Percentiles rank a stretch among this genome's conserved stretches.
phyloP scores from a whole-genome alignment of 2,888 invertebrate species.

The Caenorhabditis drosophilae region DNA sequence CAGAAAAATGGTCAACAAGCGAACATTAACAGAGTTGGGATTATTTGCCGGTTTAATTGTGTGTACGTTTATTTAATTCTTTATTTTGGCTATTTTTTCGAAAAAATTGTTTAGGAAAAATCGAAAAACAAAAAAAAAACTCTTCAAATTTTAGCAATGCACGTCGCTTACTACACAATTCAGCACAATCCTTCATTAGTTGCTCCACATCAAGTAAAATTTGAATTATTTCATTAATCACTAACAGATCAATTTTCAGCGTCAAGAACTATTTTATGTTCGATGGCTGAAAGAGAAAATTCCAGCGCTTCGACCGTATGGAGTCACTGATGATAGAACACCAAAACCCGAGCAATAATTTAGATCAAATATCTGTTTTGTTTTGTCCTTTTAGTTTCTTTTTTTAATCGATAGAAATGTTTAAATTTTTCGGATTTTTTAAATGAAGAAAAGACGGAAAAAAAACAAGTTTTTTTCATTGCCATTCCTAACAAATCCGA shows the following conservation, averaged over 20 bases:
- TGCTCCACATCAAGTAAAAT: constrained; percentile 35
- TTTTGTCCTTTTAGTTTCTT: too few relatives aligned
- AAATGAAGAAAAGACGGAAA: too few relatives aligned
- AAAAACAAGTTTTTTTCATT: too few relatives aligned
- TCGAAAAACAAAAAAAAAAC: not conserved
- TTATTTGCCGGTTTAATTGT: constrained; percentile 51
- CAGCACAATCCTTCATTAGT: constrained; percentile 59
- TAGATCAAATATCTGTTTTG: too few relatives aligned
- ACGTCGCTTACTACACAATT: constrained; percentile 63
- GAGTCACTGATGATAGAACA: constrained; percentile 44
- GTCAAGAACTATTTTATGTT: constrained; percentile 62
- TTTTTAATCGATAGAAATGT: too few relatives aligned
- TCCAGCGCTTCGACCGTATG: constrained; percentile 52
- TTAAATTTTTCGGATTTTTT: too few relatives aligned
- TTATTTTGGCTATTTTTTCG: too few relatives aligned
- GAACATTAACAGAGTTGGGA: constrained; percentile 39
- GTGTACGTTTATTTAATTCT: constrained; percentile 34
- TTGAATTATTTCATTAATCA: not conserved
- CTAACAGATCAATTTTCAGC: constrained; percentile 16
- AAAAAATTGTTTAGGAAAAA: not conserved
- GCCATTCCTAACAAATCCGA: too few relatives aligned
- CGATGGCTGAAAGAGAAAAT: constrained; percentile 59
- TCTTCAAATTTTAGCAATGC: constrained; percentile 48
- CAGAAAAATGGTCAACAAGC: constrained; percentile 27
- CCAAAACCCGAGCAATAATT: constrained; percentile 22